These are phyloP conservation scores for Coecobrya sp. DNA, from an alignment of 2,888 invertebrate genomes.

Conservation along the genomic window DNA sequence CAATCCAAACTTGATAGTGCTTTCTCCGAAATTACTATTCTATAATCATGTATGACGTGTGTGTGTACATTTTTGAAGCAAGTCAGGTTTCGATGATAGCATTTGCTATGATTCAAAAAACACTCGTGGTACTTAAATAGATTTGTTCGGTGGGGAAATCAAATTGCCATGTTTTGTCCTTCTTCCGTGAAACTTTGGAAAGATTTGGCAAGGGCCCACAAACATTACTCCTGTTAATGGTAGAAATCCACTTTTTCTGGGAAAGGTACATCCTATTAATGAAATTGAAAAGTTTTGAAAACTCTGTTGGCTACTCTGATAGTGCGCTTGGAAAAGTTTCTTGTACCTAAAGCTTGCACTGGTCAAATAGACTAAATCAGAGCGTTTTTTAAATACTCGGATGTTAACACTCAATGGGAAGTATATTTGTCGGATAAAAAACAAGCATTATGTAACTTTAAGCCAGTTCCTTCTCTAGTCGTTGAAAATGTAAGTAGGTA, in stretches of 20 bases:
- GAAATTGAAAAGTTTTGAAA: conserved; percentile 70
- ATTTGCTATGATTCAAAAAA: conserved; percentile 53
- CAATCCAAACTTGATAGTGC: not conserved
- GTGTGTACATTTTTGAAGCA: conserved; percentile 22
- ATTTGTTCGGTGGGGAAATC: conserved; percentile 57
- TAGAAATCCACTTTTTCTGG: conserved; percentile 12
- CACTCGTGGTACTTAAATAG: conserved; percentile 25
- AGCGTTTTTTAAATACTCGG: not conserved
- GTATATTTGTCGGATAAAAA: not conserved
- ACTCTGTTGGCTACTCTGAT: not conserved
- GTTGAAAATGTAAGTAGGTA: too few species aligned
- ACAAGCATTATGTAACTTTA: too few species aligned
- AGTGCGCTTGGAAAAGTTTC: conserved; percentile 8
- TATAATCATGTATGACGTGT: conserved; percentile 38
- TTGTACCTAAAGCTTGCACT: not conserved
- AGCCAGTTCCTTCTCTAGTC: too few species aligned
- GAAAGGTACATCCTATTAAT: conserved; percentile 50
- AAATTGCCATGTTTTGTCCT: conserved; percentile 29
- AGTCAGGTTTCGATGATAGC: conserved; percentile 44
- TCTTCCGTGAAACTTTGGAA: not conserved
- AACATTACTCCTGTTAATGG: not conserved
- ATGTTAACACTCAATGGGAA: not conserved
- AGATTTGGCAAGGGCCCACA: conserved; percentile 24
- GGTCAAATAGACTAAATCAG: conserved; percentile 1
- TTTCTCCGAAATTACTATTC: conserved; percentile 32